Evolutionary conservation across 2,113 vertebrate species (phyloP).

Genomic region (Callospermophilus lateralis): DNA sequence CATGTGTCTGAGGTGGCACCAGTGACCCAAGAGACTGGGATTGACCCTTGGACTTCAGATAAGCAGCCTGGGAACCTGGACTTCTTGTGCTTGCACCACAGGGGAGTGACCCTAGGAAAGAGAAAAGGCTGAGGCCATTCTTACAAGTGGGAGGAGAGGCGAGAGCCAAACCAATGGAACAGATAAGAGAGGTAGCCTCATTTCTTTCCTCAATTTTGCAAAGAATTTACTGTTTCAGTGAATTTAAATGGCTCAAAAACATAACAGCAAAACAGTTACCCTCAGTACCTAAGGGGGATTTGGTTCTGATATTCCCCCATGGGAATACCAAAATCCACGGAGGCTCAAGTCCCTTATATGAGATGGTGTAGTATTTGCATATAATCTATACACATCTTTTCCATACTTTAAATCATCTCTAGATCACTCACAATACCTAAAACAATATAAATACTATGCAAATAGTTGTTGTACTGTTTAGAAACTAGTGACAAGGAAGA

Average conservation of each 20-base stretch:
- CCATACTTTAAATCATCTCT: not conserved
- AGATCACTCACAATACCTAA: not conserved
- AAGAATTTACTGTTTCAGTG: conserved; percentile 37
- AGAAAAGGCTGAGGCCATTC: not conserved
- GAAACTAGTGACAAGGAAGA: not conserved
- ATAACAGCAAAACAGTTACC: not conserved
- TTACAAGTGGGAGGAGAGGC: not conserved
- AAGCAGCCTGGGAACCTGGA: not conserved
- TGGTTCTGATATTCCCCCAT: not conserved
- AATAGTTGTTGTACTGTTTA: not conserved
- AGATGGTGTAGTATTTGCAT: not conserved
- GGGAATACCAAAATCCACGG: not conserved
- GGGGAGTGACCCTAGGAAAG: not conserved
- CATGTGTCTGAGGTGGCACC: not conserved
- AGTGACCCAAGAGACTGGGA: not conserved
- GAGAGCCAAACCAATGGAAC: not conserved
- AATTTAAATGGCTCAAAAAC: not conserved
- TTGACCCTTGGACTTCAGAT: not conserved
- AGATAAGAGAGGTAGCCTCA: not conserved
- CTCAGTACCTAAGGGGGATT: not conserved
- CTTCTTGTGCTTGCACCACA: not conserved
- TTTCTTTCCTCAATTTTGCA: conserved; percentile 30
- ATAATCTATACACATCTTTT: not conserved
- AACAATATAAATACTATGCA: not conserved
- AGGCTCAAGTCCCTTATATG: not conserved